Base-by-base conservation (phyloP, 1,140 invertebrate species). In the Amphibalanus amphitrite region DNA sequence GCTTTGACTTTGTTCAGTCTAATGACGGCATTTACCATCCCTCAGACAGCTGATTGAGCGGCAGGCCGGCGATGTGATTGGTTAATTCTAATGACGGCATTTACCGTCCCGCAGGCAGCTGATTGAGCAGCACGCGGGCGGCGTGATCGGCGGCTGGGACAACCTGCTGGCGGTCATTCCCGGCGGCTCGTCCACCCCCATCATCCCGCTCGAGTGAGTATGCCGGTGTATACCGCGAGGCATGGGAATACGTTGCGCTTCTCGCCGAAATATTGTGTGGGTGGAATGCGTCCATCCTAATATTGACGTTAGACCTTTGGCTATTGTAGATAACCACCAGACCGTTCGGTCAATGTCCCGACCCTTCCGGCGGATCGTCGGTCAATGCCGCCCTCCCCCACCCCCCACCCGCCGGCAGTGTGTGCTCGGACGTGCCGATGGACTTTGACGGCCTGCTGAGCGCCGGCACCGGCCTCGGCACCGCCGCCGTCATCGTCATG, bases 401-500 rank as follows among this genome's bases (percentile, higher is more conserved):
- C n/a, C n/a, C n/a, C n/a, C n/a, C n/a, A n/a, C n/a, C n/a, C n/a
- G n/a, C 15, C 33, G 33, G 40, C 79, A 97, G 92, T 74, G 91
- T 95, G 3, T 99, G 97, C 82, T 90, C 94, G 74, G 89, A 91
- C 75, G 97, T 93, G 0, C 80, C 98, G 33, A 95, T 99, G 94
- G 97, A 99, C 81, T 99, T 98, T 80, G 97, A 99, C 83, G 93
- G 90, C 0, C 83, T 99, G 67, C 88, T 98, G 64, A 89, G 91
- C 65, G 93, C 88, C 0, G 91, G 99, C 81, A 95, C 93, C 40
- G 94, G 92, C 72, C 87, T 99, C 29, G 97, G 97, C 69, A 99
- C 97, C 1, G 97, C 97, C 23, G 97, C 97, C 70, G 82, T 99
- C 47, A 99, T 99, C 79, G 97, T 99, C 10, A 99, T 99, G 95